phyloP scores from a whole-genome alignment of 2,797 vertebrate genomes.

The Alca torda region DNA sequence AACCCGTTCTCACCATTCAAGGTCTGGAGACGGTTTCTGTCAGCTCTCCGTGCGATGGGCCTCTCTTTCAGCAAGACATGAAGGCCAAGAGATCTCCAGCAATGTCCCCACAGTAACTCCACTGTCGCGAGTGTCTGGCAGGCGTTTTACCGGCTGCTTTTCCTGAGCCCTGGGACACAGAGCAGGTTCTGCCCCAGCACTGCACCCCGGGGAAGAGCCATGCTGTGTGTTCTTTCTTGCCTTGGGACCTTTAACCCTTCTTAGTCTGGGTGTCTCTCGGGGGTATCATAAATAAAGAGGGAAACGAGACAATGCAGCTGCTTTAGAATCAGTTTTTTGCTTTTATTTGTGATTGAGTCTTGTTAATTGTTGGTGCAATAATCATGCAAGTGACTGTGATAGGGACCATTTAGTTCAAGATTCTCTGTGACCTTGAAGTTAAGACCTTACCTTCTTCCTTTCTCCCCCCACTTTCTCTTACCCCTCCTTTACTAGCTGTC shows the following conservation, averaged over 20 bases:
- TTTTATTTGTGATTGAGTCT: slow-evolving; percentile 33
- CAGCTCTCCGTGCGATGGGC: rapidly evolving
- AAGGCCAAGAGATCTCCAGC: background rate
- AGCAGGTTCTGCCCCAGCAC: background rate
- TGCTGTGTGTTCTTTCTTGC: background rate
- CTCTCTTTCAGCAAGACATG: background rate
- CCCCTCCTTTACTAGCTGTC: slow-evolving; percentile 64
- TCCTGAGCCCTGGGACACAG: background rate
- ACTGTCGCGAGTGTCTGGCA: background rate
- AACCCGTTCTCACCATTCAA: background rate
- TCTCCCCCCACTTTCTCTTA: slow-evolving; percentile 41
- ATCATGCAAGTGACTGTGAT: slow-evolving; percentile 46
- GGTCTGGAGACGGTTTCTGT: background rate
- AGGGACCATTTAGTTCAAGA: slow-evolving; percentile 51
- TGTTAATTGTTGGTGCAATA: slow-evolving; percentile 42
- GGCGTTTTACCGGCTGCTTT: background rate
- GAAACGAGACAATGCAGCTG: background rate
- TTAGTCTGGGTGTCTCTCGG: background rate
- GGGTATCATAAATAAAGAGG: background rate
- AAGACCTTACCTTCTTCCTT: slow-evolving; percentile 56
- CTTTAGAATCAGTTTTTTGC: background rate
- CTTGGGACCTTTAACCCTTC: background rate
- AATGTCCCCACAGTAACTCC: background rate
- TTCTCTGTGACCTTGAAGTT: slow-evolving; percentile 58
- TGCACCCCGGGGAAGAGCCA: background rate